A percentile compares a stretch with the other conserved stretches of the same genome.
phyloP scores from a whole-genome alignment of 2,888 invertebrate genomes.

The Rhaphigaster nebulosa region DNA sequence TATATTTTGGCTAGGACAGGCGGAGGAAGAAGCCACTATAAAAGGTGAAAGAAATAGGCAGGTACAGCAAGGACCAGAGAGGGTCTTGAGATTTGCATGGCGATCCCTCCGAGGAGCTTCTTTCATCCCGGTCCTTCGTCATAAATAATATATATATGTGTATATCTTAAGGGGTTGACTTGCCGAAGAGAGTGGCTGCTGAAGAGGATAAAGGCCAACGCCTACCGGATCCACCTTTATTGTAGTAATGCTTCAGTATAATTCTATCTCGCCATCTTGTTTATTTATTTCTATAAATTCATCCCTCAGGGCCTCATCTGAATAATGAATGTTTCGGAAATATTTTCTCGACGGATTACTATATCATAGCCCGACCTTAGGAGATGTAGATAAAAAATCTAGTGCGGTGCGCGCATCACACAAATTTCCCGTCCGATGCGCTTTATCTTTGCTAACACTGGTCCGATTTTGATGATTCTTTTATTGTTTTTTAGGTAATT shows the following conservation, averaged over 20 bases:
- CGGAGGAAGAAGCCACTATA: background rate
- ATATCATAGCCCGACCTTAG: too few species aligned
- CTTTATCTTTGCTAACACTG: too few species aligned
- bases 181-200: background rate
- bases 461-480: too few species aligned
- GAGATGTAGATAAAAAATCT: too few species aligned
- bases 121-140: background rate
- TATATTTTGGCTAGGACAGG: background rate
- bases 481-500: too few species aligned
- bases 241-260: background rate
- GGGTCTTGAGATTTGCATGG: background rate
- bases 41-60: background rate
- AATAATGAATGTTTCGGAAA: background rate
- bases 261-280: background rate
- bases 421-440: too few species aligned
- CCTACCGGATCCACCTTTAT: background rate
- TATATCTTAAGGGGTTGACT: background rate
- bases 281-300: background rate
- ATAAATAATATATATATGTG: conserved; percentile 37
- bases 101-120: background rate
- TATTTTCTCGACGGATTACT: background rate
- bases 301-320: background rate
- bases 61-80: background rate
- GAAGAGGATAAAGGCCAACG: background rate
- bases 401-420: too few species aligned